phyloP scores from a whole-genome alignment of 2,113 vertebrate genomes.

The Conger conger region DNA sequence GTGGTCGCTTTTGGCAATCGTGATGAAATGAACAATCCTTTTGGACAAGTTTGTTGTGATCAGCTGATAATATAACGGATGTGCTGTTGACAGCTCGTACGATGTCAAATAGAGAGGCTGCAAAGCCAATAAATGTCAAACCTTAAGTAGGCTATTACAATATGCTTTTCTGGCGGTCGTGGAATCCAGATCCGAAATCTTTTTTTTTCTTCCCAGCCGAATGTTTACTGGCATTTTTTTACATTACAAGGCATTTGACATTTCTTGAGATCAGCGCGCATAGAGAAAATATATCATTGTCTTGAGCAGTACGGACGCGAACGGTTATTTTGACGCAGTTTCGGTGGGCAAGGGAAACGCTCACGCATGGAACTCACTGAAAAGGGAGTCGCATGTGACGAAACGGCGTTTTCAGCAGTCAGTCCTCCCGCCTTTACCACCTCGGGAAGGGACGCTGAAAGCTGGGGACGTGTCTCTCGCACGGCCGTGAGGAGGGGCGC shows the following conservation, averaged over 20 bases:
- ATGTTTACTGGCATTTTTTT: background rate
- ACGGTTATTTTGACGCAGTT: constrained; percentile 32
- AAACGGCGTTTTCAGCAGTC: constrained; percentile 37
- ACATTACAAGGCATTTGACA: too few species aligned
- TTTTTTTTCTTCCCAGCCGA: too few species aligned
- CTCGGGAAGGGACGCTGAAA: constrained; percentile 27
- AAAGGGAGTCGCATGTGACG: constrained; percentile 20
- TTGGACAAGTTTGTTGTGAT: background rate
- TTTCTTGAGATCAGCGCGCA: background rate
- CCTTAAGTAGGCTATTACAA: too few species aligned
- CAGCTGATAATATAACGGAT: background rate
- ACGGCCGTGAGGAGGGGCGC: background rate
- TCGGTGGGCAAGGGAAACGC: background rate
- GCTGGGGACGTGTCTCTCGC: constrained; percentile 12
- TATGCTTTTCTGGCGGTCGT: too few species aligned
- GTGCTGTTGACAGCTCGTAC: background rate
- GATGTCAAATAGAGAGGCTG: too few species aligned
- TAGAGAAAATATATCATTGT: constrained; percentile 33
- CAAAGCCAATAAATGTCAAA: too few species aligned
- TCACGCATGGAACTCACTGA: background rate
- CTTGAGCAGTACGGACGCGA: constrained; percentile 26
- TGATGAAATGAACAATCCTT: background rate
- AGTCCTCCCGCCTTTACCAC: constrained; percentile 26
- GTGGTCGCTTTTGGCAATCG: background rate
- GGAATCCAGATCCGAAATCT: too few species aligned